Evolutionary conservation across 2,888 invertebrate genomes (phyloP), one percentile per base, ranked within the genome.

Genomic region (Cosmopolites sordidus): DNA sequence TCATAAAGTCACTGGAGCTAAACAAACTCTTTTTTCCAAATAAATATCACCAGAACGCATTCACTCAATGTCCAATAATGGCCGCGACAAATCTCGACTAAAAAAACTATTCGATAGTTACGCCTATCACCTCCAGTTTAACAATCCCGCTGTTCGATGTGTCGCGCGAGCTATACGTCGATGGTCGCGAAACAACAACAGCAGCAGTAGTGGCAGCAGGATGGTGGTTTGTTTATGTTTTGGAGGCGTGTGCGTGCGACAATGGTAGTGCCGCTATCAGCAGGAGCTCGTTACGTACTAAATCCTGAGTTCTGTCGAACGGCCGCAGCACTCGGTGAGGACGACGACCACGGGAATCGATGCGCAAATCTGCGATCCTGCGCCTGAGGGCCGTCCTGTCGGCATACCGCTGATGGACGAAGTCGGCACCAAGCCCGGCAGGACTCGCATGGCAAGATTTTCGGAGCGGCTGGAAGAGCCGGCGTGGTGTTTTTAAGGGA

Each of bases 291-390:
- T 50, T 43, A 43, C 53, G 44, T 47, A 56, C 56, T 52, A 53
- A 51, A 53, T 49, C 53, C 53, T 45, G 41, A 37, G 44, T 44
- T 38, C 45, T 40, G 51, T 57, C 54, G 51, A 48, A 22, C 22
- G 22, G 22, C 22, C 22, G 22, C 37, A 38, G 46, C 45, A 29
- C 48, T 47, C 50, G 54, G 33, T 51, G 49, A 53, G 54, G 54
- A 56, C 56, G 56, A 51, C 61, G 56, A 52, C 56, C 52, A 56
- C 52, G 48, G 49, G 52, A 52, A 52, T 52, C 52, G 52, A 52
- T 52, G 55, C 58, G 56, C 56, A 58, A 52, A 49, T 54, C 61
- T 62, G 61, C 48, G 44, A 47, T 57, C 54, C 57, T 57, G 57
- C 57, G 57, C 57, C 51, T 47, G 40, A 50, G 50, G 50, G 48